These are phyloP conservation scores for Raja brachyura DNA, from an alignment of 2,113 vertebrate genomes.

Conservation along the genomic window DNA sequence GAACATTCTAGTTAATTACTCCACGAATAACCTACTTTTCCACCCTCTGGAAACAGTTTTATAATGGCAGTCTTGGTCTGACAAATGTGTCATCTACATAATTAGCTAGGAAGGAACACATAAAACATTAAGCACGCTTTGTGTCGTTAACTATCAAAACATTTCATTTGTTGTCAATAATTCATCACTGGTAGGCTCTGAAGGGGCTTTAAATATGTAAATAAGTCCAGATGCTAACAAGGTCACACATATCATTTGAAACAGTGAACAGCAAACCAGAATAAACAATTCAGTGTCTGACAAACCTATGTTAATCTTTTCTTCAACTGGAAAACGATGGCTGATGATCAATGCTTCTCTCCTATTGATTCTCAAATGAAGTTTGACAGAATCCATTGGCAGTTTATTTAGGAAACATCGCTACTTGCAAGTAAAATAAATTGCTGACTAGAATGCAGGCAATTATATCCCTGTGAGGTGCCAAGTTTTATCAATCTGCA, in stretches of 20 bases:
- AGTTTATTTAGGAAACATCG: conserved; percentile 69
- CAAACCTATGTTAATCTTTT: conserved; percentile 23
- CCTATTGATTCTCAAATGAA: conserved; percentile 76
- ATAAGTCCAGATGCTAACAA: conserved; percentile 95
- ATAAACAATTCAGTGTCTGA: conserved; percentile 37
- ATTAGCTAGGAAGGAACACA: conserved; percentile 91
- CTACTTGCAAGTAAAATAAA: conserved; percentile 64
- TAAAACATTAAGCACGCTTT: conserved; percentile 93
- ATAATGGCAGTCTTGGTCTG: conserved; percentile 83
- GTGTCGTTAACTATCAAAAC: conserved; percentile 94
- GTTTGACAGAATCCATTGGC: conserved; percentile 68
- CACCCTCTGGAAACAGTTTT: conserved; percentile 80
- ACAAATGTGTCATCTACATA: conserved; percentile 89
- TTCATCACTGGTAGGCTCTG: conserved; percentile 96
- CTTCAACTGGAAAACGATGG: conserved; percentile 24
- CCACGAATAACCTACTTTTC: conserved; percentile 81
- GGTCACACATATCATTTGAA: conserved; percentile 88
- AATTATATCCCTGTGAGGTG: conserved; percentile 76
- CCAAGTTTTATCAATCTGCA: conserved; percentile 73
- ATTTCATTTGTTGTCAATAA: conserved; percentile 99
- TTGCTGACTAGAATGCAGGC: conserved; percentile 56
- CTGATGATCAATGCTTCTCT: conserved; percentile 69
- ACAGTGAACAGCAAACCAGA: conserved; percentile 74
- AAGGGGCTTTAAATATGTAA: conserved; percentile 98
- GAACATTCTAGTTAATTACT: conserved; percentile 89